Conservation (phyloP, 2,113 vertebrate genomes). For the Platysternon megacephalum region DNA sequence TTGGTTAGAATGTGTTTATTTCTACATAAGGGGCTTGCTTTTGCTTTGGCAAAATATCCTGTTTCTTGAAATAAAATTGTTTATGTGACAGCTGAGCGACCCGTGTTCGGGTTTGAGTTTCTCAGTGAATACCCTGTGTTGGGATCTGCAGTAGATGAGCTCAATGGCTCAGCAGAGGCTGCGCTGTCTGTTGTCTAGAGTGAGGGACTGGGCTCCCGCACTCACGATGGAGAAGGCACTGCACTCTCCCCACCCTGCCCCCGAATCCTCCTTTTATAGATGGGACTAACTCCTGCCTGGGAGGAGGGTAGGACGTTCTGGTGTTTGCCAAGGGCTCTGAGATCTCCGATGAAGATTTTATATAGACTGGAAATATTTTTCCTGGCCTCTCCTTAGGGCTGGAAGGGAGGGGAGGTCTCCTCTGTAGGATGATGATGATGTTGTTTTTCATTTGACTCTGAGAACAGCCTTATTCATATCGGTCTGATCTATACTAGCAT, state of each 20-base stretch:
- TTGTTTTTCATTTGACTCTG: neutral
- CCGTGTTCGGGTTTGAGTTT: rapidly evolving
- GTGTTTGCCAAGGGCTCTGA: neutral
- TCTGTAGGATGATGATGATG: neutral
- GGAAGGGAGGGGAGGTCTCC: neutral
- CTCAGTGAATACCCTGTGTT: neutral
- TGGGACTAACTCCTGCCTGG: rapidly evolving
- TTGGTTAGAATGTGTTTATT: neutral
- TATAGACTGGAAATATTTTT: neutral
- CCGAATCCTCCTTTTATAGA: neutral
- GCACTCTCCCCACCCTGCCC: neutral
- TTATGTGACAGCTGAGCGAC: rapidly evolving
- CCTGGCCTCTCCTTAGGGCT: neutral
- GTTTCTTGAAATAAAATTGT: rapidly evolving
- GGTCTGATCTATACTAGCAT: neutral
- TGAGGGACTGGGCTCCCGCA: neutral
- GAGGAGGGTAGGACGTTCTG: neutral
- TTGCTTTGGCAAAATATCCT: neutral
- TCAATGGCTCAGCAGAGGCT: neutral
- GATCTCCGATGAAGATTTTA: neutral
- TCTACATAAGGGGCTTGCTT: neutral
- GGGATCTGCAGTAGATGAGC: neutral
- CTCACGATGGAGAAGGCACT: neutral
- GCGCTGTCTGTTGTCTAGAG: neutral
- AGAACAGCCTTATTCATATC: neutral